Evolutionary conservation across 2,888 invertebrate species (phyloP), one percentile per base, ranked within the genome.

Genomic region (Tinea semifulvella): DNA sequence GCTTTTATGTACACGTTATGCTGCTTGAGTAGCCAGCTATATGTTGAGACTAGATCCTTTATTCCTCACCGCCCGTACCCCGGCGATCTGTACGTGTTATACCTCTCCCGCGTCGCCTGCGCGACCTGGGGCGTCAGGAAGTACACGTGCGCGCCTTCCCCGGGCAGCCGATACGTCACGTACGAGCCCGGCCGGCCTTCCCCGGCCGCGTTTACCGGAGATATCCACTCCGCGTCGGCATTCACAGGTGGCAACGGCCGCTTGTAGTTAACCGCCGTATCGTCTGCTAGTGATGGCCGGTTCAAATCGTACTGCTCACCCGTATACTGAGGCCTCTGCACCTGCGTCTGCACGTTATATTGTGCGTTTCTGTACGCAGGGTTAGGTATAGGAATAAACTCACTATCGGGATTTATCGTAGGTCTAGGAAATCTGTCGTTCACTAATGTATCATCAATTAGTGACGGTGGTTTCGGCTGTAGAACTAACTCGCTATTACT

Each of bases 61-160:
- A 17, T 38, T n/a, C 38, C 22, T 40, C 40, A 40, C 40, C 40
- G 40, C 17, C 38, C 38, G 18, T 38, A 38, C 6, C 68, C 73
- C 53, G 68, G 68, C 51, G 68, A 45, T 46, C 79, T 58, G 61
- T 73, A 75, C 53, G 75, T 57, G 46, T 73, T 68, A 16, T 43
- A 43, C 35, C 72, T 57, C 47, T 43, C 42, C 8, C 42, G 25
- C 7, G 63, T 54, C 44, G 60, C 60, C 46, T 57, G 56, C 45
- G 74, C 80, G 16, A 85, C 82, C 56, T 89, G 89, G 2, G 91
- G 90, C 46, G 90, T 90, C 47, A 90, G 70, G 75, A 91, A 91
- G 63, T 90, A 91, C 56, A 90, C 89, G 67, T 90, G 91, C 0
- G 90, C 90, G 7, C 89, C 88, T 53, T 89, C 89, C 1, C 90